phyloP scores from a whole-genome alignment of 2,888 invertebrate species.

The Sipha maydis region DNA sequence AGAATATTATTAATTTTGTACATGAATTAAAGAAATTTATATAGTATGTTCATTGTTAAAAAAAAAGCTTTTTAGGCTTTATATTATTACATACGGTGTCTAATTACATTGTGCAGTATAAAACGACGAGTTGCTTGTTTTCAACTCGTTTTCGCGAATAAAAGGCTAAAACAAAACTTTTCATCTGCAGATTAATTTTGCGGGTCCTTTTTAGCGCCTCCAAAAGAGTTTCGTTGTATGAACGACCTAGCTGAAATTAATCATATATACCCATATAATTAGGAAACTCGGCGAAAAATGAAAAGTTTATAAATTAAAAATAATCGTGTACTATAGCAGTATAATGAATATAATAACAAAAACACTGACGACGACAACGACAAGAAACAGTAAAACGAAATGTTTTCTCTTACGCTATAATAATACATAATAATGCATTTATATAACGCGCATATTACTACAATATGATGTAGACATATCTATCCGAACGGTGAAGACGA shows the following conservation, averaged over 20 bases:
- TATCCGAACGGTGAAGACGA: too few species aligned
- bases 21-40: neutral
- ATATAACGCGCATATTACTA: too few species aligned
- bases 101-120: neutral
- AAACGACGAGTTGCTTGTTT: constrained; percentile 44
- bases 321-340: neutral
- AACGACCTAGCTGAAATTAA: constrained; percentile 35
- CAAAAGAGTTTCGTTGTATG: neutral
- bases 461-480: too few species aligned
- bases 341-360: neutral
- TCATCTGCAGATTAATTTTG: constrained; percentile 50
- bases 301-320: constrained; percentile 40
- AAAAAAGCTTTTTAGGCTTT: neutral
- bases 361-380: neutral
- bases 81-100: constrained; percentile 7
- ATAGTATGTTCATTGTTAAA: neutral
- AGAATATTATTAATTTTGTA: neutral
- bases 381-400: too few species aligned
- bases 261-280: constrained; percentile 21
- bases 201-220: constrained; percentile 51
- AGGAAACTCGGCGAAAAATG: constrained; percentile 5
- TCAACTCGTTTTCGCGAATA: constrained; percentile 58
- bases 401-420: too few species aligned
- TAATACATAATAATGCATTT: too few species aligned
- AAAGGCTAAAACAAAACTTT: constrained; percentile 55